A percentile compares a stretch with the other conserved stretches of the same genome.
Evolutionary conservation across 1,140 invertebrate genomes (phyloP).

Genomic region (Nasonia giraulti): DNA sequence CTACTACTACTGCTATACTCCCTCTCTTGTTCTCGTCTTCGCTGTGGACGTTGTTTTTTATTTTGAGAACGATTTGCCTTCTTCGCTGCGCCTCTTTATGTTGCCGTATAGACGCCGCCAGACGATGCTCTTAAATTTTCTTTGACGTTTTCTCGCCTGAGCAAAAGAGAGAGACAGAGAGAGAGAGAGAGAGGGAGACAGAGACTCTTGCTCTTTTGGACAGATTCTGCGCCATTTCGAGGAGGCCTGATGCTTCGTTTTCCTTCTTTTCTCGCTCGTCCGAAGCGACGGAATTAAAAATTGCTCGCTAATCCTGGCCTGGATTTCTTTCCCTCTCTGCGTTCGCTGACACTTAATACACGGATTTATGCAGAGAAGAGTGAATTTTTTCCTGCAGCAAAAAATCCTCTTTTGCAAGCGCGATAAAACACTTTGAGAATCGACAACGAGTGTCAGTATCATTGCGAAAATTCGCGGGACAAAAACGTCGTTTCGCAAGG

Average conservation of each 20-base stretch:
- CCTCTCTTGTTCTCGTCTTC: slow-evolving; percentile 16
- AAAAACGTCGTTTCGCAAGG: neutral
- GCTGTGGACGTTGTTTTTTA: neutral
- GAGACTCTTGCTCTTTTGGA: no score
- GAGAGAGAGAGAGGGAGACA: no score
- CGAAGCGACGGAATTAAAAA: neutral
- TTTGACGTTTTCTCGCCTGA: slow-evolving; percentile 9
- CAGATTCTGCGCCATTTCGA: neutral
- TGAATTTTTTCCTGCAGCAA: no score
- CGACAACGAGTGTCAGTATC: neutral
- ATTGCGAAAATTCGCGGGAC: neutral
- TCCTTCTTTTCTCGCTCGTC: no score
- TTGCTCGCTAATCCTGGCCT: neutral
- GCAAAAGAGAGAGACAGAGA: neutral
- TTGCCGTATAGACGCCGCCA: neutral
- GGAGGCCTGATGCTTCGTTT: neutral
- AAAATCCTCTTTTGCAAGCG: neutral
- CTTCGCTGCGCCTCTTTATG: neutral
- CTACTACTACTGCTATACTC: slow-evolving; percentile 30
- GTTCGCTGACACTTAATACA: no score
- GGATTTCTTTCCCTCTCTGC: neutral
- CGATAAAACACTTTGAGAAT: neutral
- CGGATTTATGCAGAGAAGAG: no score
- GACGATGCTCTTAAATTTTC: slow-evolving; percentile 41
- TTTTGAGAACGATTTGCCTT: neutral